These are phyloP conservation scores for Schrankia costaestrigalis DNA, from an alignment of 2,888 invertebrate genomes.

Conservation along the genomic window DNA sequence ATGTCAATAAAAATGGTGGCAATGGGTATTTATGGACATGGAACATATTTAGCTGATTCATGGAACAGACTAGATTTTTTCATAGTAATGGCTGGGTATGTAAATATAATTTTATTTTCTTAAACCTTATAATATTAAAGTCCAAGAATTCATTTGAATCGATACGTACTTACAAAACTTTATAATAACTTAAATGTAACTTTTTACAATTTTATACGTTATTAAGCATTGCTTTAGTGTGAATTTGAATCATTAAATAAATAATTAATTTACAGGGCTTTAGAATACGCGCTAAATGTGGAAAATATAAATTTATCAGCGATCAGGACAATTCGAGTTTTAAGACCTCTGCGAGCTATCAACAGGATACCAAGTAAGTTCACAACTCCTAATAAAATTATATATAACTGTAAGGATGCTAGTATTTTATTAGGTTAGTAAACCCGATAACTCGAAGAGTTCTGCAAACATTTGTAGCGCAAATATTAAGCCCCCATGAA, in stretches of 20 bases:
- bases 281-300: constrained; percentile 95
- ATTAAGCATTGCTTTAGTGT: not conserved
- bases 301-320: constrained; percentile 99
- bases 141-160: no score
- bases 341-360: constrained; percentile 97
- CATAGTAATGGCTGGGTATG: constrained; percentile 97
- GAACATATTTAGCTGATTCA: constrained; percentile 97
- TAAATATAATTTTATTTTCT: not conserved
- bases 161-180: no score
- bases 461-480: no score
- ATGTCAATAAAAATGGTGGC: constrained; percentile 99
- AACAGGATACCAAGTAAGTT: constrained; percentile 99
- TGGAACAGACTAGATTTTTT: constrained; percentile 99
- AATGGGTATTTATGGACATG: constrained; percentile 96
- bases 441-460: no score
- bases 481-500: no score
- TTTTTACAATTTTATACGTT: no score
- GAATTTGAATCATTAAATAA: not conserved
- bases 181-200: no score
- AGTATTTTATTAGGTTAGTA: no score
- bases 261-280: constrained; percentile 74
- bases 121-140: no score
- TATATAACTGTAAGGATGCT: no score
- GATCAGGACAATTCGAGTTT: constrained; percentile 97
- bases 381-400: no score